Evolutionary conservation across 1,140 invertebrate genomes (phyloP), one percentile per base, ranked within the genome.

Genomic region (Thrips palmi): DNA sequence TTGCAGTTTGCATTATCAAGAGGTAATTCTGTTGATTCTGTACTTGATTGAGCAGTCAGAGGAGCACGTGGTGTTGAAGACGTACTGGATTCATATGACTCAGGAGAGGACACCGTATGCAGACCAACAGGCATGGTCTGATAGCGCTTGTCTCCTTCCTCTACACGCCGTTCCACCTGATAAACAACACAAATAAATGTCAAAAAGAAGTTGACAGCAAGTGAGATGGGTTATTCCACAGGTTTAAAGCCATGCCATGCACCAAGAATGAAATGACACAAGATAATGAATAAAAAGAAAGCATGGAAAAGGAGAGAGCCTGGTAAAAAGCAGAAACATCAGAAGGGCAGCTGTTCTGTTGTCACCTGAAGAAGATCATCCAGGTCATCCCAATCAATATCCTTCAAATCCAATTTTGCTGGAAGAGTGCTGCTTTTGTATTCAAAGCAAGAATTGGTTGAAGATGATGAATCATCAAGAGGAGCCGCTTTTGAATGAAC

Each of bases 111-210:
- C 25, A 32, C 38, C 45, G 2, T 67, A n/a, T n/a, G 65, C 29
- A 76, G 49, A 50, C 61, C 64, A n/a, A 65, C 60, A 0, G 74
- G 75, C 70, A 78, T 73, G 2, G 75, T 79, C 58, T 72, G 71
- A 53, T 76, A 78, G 10, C 71, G 49, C 53, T 77, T 77, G 30
- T 71, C 66, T 35, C 62, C 60, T 27, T 74, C 65, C 39, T 71
- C 68, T 18, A 71, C 53, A 45, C 69, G 67, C n/a, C 71, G 58
- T 49, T 77, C 74, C 1, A 74, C 63, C 60, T 66, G 32, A 38
- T 42, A 33, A 32, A 41, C 32, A 4, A 33, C 4, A 34, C 19
- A 29, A 23, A 34, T 18, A 34, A 24, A 14, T 17, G 22, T 36
- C 19, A 21, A 3, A 2, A 17, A 17, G 11, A n/a, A n/a, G n/a